Conservation (phyloP, 2,113 vertebrate species). For the Eudyptes chrysolophus region DNA sequence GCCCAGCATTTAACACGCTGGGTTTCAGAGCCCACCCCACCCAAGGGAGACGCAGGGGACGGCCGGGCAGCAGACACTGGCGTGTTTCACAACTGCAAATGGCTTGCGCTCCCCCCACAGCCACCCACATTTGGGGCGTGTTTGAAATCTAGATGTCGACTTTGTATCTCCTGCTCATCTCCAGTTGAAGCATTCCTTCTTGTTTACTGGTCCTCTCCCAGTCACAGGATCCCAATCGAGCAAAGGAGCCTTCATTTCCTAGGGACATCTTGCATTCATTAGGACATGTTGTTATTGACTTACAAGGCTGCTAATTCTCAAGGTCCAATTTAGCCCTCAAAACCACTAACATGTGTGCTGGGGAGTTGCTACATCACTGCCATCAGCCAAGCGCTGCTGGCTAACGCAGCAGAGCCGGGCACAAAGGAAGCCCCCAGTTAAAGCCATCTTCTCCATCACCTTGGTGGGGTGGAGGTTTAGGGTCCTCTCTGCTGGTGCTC, state of each 20-base stretch:
- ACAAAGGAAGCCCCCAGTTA: not conserved
- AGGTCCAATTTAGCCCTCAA: conserved; percentile 53
- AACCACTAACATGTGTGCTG: conserved; percentile 50
- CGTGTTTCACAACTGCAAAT: not conserved
- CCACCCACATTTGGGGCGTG: conserved; percentile 19
- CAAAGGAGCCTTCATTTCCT: conserved; percentile 6
- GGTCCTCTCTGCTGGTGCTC: not conserved
- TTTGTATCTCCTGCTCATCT: conserved; percentile 62
- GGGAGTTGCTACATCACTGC: not conserved
- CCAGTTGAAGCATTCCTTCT: conserved; percentile 26
- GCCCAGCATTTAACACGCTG: fast-evolving
- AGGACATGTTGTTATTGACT: conserved; percentile 48
- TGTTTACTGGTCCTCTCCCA: conserved; percentile 33
- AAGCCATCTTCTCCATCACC: not conserved
- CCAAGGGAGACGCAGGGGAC: not conserved
- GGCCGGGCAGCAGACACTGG: fast-evolving
- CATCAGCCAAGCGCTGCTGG: not conserved
- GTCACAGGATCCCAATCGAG: not conserved
- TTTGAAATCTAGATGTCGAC: not conserved
- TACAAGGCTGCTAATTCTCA: conserved; percentile 55
- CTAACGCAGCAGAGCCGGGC: not conserved
- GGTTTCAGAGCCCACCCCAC: not conserved
- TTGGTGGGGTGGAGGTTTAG: not conserved
- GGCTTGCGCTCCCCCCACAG: not conserved
- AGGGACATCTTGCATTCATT: conserved; percentile 60